Base-by-base conservation (phyloP, 2,888 invertebrate genomes). In the Hypomecis atomaria region DNA sequence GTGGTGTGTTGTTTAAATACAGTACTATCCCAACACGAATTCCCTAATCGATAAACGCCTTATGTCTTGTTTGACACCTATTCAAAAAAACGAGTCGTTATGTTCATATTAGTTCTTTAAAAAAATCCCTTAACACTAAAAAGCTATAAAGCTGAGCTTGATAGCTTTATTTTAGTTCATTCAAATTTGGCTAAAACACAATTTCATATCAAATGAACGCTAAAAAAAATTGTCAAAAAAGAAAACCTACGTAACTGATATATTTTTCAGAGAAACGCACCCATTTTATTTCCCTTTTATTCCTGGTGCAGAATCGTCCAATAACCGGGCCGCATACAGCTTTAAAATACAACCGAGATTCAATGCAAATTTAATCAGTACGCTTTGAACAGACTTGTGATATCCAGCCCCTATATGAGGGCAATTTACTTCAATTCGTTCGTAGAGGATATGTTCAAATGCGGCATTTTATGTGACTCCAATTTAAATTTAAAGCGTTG, bases 351-450 rank as follows among this genome's bases (percentile, higher is more conserved):
- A 76, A 77, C 74, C 72, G 71, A 68, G 69, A 72, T 72, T 62
- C 70, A 56, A 78, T 78, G 75, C 76, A 81, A 78, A 80, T 81
- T 80, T 79, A 78, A 81, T 78, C 78, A 78, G 75, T 68, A 70
- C 75, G 74, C 70, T 74, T 74, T 72, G 65, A 53, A 68, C 64
- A 66, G 59, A 64, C 69, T 66, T 59, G 67, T 67, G 63, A 72
- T 59, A 64, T 67, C 66, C 60, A 67, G 58, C 62, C 61, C 61
- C 61, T 64, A 50, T 59, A 65, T 59, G 67, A 58, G 50, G 65
- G 67, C 61, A 70, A 72, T 67, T 67, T 67, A 63, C 60, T 62
- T 59, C 67, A 65, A 65, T 66, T 64, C 48, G 61, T 48, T 58
- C 47, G 62, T 53, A 49, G 53, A 63, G 58, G 48, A 65, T 60